Evolutionary conservation across 2,888 invertebrate genomes (phyloP), one percentile per base, ranked within the genome.

Genomic region (Aleiodes leptofemur): DNA sequence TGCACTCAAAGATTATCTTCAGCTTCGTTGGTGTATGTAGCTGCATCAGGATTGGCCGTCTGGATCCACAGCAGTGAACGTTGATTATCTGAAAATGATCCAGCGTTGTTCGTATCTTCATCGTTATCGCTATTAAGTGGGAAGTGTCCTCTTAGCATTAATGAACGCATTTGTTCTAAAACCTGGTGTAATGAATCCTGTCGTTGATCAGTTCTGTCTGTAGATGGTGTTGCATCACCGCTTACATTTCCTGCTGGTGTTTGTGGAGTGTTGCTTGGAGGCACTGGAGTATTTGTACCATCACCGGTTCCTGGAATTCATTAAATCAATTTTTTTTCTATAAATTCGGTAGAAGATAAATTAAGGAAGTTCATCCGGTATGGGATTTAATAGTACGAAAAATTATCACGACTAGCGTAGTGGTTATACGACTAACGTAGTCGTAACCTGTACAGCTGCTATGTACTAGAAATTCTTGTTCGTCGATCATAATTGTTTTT

Each of bases 261-360:
- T 79, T 89, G 89, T 4, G 89, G 88, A n/a, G 88, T 88, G 77
- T 88, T 89, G 68, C 87, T 88, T 57, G 88, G 88, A 29, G 89
- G 87, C 74, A 88, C 83, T n/a, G 88, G 88, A 13, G 87, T 87
- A 75, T 82, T 86, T 8, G 85, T 84, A 66, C 86, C 89, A 75
- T 87, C 88, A 59, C 85, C 86, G 53, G 77, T 80, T 59, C 79
- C 84, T 82, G 68, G 14, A 77, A 78, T 43, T 4, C 29, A 48
- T 13, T 57, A n/a, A 69, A 59, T 69, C 31, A 57, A 51, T n/a
- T 43, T 69, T 29, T 66, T 3, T 0, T 6, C 34, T 0, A 31
- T 13, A 9, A 59, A 5, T 57, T n/a, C 34, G 55, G 51, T 29
- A n/a, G n/a, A 34, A 23, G 1, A 50, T 43, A 66, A 69, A 56